phyloP scores from a whole-genome alignment of 2,797 vertebrate species.

The Gallinago solitaria region DNA sequence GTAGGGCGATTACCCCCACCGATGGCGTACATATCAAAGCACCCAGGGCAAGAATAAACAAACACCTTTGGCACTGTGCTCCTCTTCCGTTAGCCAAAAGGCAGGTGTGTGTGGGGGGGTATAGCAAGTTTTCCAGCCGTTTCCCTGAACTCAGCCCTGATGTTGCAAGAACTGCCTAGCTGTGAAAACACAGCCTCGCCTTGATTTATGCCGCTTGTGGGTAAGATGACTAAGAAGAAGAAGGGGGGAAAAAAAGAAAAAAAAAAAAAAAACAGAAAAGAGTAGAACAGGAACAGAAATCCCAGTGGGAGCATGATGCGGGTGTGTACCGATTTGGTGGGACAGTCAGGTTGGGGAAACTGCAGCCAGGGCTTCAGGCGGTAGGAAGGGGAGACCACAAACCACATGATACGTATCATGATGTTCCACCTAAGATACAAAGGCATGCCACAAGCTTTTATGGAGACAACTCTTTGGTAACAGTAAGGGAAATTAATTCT shows the following conservation, averaged over 20 bases:
- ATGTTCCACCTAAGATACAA: slow-evolving; percentile 58
- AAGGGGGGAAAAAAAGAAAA: neutral
- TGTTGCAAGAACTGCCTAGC: slow-evolving; percentile 63
- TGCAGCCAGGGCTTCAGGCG: slow-evolving; percentile 13
- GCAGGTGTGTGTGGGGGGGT: slow-evolving; percentile 7
- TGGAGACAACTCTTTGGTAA: slow-evolving; percentile 34
- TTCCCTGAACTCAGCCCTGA: slow-evolving; percentile 60
- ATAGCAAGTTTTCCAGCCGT: slow-evolving; percentile 7
- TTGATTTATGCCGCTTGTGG: slow-evolving; percentile 59
- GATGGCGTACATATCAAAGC: slow-evolving; percentile 49
- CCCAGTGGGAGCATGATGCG: neutral
- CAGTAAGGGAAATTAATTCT: slow-evolving; percentile 65
- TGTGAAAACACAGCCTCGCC: slow-evolving; percentile 62
- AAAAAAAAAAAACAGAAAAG: neutral
- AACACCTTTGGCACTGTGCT: slow-evolving; percentile 43
- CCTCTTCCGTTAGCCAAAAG: slow-evolving; percentile 6
- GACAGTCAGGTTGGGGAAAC: slow-evolving; percentile 37
- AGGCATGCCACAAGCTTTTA: slow-evolving; percentile 41
- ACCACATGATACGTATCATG: slow-evolving; percentile 22
- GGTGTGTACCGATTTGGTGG: neutral
- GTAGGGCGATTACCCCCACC: neutral
- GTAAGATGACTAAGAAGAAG: slow-evolving; percentile 58
- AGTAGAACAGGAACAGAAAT: slow-evolving; percentile 41
- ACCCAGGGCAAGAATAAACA: slow-evolving; percentile 56
- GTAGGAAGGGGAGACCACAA: slow-evolving; percentile 54